A percentile compares a stretch with the other conserved stretches of the same genome.
phyloP scores from a whole-genome alignment of 2,797 vertebrate genomes.

The Spheniscus humboldti region DNA sequence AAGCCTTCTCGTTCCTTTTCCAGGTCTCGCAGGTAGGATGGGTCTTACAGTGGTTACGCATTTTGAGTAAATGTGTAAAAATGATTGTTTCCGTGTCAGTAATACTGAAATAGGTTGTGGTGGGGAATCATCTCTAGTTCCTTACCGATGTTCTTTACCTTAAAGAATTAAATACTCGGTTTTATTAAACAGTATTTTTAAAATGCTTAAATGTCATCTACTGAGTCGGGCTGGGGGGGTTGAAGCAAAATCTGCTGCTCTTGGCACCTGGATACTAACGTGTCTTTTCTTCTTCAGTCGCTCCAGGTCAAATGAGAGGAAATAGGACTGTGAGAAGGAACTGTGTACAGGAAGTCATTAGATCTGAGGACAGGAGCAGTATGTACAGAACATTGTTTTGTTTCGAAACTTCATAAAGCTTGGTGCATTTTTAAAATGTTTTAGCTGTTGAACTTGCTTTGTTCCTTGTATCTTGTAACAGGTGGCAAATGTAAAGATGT shows the following conservation, averaged over 20 bases:
- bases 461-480: slow-evolving; percentile 76
- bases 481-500: slow-evolving; percentile 75
- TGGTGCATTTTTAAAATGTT: slow-evolving; percentile 81
- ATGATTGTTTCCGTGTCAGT: fast-evolving
- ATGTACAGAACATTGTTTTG: slow-evolving; percentile 82
- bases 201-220: fast-evolving
- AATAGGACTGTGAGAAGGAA: slow-evolving; percentile 78
- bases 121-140: neutral
- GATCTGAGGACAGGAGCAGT: slow-evolving; percentile 70
- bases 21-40: slow-evolving; percentile 88
- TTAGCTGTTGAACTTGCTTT: slow-evolving; percentile 76
- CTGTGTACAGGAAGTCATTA: slow-evolving; percentile 76
- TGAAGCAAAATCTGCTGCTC: neutral
- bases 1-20: slow-evolving; percentile 94
- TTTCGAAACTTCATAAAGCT: slow-evolving; percentile 80
- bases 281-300: slow-evolving; percentile 74
- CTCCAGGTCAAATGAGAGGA: slow-evolving; percentile 91
- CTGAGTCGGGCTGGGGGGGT: neutral
- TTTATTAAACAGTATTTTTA: neutral
- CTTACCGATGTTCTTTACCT: neutral
- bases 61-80: neutral
- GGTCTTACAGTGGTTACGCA: fast-evolving
- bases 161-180: neutral
- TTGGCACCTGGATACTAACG: neutral
- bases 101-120: neutral